Percentiles rank a stretch among this genome's conserved stretches.
Conservation (phyloP, 2,888 invertebrate species). For the Nemoura dubitans region DNA sequence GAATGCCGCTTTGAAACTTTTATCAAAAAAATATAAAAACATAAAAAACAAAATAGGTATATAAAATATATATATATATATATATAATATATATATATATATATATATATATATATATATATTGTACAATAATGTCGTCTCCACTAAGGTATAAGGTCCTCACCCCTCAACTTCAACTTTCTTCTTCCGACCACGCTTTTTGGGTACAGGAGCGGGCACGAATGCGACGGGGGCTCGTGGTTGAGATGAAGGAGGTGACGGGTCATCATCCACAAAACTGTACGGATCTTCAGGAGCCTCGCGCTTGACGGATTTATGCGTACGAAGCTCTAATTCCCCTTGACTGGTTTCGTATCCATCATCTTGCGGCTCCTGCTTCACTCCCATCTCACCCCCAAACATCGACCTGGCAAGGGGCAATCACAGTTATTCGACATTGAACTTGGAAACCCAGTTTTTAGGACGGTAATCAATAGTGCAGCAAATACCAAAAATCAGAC, state of each 20-base stretch:
- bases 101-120: no score
- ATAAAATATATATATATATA: no score
- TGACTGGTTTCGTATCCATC: constrained; percentile 88
- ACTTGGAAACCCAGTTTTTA: background rate
- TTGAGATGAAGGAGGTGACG: constrained; percentile 52
- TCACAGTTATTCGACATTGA: background rate
- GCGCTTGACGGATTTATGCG: constrained; percentile 61
- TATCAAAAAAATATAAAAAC: no score
- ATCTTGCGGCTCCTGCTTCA: constrained; percentile 80
- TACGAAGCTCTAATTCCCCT: constrained; percentile 54
- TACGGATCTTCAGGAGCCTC: constrained; percentile 80
- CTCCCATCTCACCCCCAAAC: constrained; percentile 55
- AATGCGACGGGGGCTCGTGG: constrained; percentile 59
- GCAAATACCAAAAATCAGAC: constrained; percentile 3
- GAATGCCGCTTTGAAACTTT: no score
- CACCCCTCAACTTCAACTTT: constrained; percentile 67
- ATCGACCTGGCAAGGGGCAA: constrained; percentile 49
- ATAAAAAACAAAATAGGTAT: no score
- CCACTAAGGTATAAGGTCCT: constrained; percentile 49
- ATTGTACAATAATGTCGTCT: no score
- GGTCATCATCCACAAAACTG: constrained; percentile 85
- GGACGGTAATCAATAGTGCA: constrained; percentile 2
- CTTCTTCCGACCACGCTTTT: constrained; percentile 88
- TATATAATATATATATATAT: no score
- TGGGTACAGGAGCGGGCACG: constrained; percentile 65